Evolutionary conservation across 2,113 vertebrate species (phyloP), one percentile per base, ranked within the genome.

Genomic region (Naja naja): DNA sequence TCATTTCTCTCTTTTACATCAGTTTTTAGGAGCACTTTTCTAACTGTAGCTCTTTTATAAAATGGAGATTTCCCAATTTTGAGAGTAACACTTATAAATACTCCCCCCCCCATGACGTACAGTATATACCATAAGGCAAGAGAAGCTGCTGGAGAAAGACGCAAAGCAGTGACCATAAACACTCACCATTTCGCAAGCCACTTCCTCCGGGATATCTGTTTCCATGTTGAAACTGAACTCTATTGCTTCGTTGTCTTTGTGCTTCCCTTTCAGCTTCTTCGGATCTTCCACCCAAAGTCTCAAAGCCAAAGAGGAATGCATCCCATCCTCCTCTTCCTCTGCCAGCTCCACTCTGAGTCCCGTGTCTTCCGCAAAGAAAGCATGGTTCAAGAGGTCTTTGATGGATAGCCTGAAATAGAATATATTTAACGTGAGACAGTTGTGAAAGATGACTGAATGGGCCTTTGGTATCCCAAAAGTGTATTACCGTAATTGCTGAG

Each of bases 191-290:
- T 99, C 99, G 25, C 98, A 97, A 2, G 99, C 99, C 96, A 99
- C 98, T 97, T 99, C 99, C 93, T 99, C 99, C 2, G 99, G 98
- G 12, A 98, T 98, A 39, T 99, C 99, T 7, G 97, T 98, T 90
- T 99, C 98, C 96, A 99, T 97, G 96, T 99, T 97, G 54, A 99
- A 99, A 96, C 98, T 99, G 96, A 99, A 99, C 97, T 99, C 99
- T n/a, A 99, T 99, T 96, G 99, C 99, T 95, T 99, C 99, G 2
- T 99, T 99, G 96, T 99, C 99, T 96, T 99, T 99, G 97, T 99
- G 98, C 86, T 99, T 99, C 45, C 99, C 99, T 96, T 99, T 99
- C 87, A 99, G 96, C 91, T 99, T 99, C 95, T 99, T 99, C 89
- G 99, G 99, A 3, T 99, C 99, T 94, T 99, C 99, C 89, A 99